These are phyloP conservation scores for Sarcophaga variegata DNA, from an alignment of 2,888 invertebrate genomes.

Conservation along the genomic window DNA sequence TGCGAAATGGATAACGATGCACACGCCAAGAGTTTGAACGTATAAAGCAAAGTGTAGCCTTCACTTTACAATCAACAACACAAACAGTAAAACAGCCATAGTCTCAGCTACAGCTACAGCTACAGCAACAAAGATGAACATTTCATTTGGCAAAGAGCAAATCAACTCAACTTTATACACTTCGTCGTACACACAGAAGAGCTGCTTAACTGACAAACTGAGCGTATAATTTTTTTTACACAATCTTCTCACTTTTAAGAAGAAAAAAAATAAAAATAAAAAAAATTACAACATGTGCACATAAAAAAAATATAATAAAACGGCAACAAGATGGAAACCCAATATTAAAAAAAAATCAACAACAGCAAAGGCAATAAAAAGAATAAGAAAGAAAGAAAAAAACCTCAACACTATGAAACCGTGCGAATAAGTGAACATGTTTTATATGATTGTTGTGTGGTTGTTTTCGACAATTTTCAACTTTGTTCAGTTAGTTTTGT, in stretches of 20 bases:
- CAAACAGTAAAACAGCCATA: neutral
- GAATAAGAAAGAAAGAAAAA: conserved; percentile 3
- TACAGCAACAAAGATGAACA: neutral
- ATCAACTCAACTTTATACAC: conserved; percentile 47
- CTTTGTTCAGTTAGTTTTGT: conserved; percentile 47
- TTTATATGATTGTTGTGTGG: conserved; percentile 11
- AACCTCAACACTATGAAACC: conserved; percentile 52
- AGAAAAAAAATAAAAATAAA: neutral
- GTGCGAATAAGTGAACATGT: conserved; percentile 55
- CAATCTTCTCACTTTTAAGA: conserved; percentile 60
- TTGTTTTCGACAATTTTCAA: conserved; percentile 39
- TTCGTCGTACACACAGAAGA: neutral
- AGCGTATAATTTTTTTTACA: conserved; percentile 69
- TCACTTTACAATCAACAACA: too few species aligned
- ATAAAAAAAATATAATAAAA: conserved; percentile 1
- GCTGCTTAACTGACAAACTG: conserved; percentile 62
- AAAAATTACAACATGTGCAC: conserved; percentile 24
- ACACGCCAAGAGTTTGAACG: conserved; percentile 21
- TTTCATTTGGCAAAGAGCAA: conserved; percentile 41
- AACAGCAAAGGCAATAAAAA: neutral
- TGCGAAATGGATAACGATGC: conserved; percentile 60
- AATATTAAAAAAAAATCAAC: too few species aligned
- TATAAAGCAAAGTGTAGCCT: conserved; percentile 9
- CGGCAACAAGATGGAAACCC: too few species aligned
- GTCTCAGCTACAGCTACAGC: neutral